Evolutionary conservation across 1,140 invertebrate species (phyloP), one percentile per base, ranked within the genome.

Genomic region (Tribolium castaneum): DNA sequence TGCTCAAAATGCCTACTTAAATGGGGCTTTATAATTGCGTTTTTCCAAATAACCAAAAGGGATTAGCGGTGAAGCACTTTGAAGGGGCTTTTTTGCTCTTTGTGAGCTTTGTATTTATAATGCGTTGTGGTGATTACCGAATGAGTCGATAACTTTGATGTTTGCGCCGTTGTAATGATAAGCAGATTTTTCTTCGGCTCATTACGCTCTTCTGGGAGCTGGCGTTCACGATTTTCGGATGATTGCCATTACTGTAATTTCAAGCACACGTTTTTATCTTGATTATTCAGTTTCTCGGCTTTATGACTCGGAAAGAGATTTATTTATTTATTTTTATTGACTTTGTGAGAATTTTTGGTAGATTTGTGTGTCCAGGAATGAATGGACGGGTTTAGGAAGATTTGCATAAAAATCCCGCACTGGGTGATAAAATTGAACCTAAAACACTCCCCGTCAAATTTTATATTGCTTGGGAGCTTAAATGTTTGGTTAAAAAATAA

Each of bases 31-130:
- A 66, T 66, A 66, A 66, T 66, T 66, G 45, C 39, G 39, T 66
- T 66, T 66, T 66, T 22, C 54, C 30, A 66, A 66, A 66, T 66
- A 66, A 66, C 59, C 59, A n/a, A 66, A 66, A 66, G 30, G 59
- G 30, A 66, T 66, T 66, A 59, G 54, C 54, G 14, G 10, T 25
- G 35, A 66, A 66, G 59, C 14, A 6, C 14, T 35, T 35, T 22
- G 54, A 34, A 7, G 30, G 30, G 14, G 2, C 30, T 35, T 34
- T 35, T 66, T 34, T 22, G 13, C 12, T 22, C 30, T 66, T 35
- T 35, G 59, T 35, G 19, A 30, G 56, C 16, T 62, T 25, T 62
- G 56, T 62, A 62, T 30, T 62, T 30, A 25, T 62, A 35, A 59
- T 59, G 59, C 59, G 19, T 66, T 12, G 22, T 59, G 19, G 19